Percentiles rank a stretch among this genome's conserved stretches.
Evolutionary conservation across 2,113 vertebrate species (phyloP).

Genomic region (Barnardius zonarius): DNA sequence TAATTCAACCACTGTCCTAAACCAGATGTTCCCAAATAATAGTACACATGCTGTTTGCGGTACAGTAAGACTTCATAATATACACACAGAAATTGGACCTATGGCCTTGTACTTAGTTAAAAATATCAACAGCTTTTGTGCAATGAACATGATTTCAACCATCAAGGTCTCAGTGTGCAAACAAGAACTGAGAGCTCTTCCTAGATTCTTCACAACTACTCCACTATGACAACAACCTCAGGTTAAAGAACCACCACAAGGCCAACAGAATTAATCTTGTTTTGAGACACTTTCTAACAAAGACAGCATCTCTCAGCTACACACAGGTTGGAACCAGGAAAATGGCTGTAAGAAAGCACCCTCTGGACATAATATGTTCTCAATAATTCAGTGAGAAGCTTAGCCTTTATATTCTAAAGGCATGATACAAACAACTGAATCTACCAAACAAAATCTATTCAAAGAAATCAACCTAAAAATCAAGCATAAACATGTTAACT

Average conservation of each 20-base stretch:
- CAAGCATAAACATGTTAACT: background rate
- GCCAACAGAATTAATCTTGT: background rate
- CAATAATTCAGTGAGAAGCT: background rate
- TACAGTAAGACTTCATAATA: fast-evolving
- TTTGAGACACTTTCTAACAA: background rate
- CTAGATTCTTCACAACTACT: background rate
- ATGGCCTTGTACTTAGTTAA: background rate
- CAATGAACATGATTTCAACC: background rate
- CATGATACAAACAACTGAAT: fast-evolving
- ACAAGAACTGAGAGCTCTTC: background rate
- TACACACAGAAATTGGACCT: background rate
- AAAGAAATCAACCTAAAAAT: background rate
- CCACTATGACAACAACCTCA: background rate
- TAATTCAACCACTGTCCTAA: background rate
- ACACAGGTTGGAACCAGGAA: background rate
- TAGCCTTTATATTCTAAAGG: background rate
- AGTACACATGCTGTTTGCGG: background rate
- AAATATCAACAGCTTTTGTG: background rate
- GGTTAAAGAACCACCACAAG: background rate
- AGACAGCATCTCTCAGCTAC: background rate
- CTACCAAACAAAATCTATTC: background rate
- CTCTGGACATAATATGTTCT: background rate
- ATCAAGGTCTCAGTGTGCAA: background rate
- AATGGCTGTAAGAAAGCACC: background rate
- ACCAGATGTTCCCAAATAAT: background rate